Conservation (phyloP, 2,888 invertebrate genomes). For the Aricia artaxerxes region DNA sequence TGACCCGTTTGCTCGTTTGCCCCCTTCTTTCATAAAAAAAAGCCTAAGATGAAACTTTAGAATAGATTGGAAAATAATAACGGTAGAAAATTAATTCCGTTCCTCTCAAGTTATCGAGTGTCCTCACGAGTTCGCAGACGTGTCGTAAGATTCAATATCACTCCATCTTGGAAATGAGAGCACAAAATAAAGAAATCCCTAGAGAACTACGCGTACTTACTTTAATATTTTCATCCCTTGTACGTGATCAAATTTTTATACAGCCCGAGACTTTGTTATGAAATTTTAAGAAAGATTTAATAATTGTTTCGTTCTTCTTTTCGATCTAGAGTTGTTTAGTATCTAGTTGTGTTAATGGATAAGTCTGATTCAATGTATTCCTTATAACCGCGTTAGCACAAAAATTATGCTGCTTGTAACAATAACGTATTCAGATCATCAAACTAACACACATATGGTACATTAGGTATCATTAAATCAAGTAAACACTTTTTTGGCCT, state of each 20-base stretch:
- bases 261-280: background rate
- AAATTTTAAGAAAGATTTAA: background rate
- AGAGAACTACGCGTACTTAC: conserved; percentile 14
- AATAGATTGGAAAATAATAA: conserved; percentile 5
- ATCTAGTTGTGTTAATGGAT: background rate
- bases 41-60: background rate
- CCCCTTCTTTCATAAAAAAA: no score
- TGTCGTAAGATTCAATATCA: conserved; percentile 28
- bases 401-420: no score
- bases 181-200: conserved; percentile 20
- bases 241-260: conserved; percentile 19
- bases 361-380: no score
- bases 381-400: no score
- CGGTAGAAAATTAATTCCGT: conserved; percentile 22
- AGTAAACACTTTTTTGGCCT: no score
- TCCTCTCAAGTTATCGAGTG: conserved; percentile 15
- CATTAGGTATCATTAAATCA: no score
- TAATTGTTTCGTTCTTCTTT: background rate
- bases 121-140: conserved; percentile 24
- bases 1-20: no score
- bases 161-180: conserved; percentile 21
- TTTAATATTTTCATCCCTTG: conserved; percentile 24
- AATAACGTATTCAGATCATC: no score
- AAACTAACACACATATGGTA: no score
- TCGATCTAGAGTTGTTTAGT: background rate